phyloP scores from a whole-genome alignment of 2,888 invertebrate genomes.

The Caenorhabditis uteleia region DNA sequence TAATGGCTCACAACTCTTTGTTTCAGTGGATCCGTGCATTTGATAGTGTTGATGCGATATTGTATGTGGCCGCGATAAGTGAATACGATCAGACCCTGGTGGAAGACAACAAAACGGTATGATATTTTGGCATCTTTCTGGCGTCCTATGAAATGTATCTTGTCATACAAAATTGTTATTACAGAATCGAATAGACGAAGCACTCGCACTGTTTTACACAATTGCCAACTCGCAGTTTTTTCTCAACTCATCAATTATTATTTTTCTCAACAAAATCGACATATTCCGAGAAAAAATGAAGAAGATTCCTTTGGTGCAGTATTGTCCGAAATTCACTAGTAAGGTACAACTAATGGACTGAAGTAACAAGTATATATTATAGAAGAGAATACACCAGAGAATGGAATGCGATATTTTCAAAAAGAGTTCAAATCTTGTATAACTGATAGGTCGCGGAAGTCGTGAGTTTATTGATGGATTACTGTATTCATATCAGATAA shows the following conservation, averaged over 20 bases:
- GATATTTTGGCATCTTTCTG: background rate
- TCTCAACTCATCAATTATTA: conserved; percentile 57
- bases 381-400: conserved; percentile 52
- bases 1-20: too few relatives aligned
- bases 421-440: conserved; percentile 43
- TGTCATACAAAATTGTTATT: conserved; percentile 6
- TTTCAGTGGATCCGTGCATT: conserved; percentile 64
- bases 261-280: conserved; percentile 68
- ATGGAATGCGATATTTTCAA: conserved; percentile 47
- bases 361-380: conserved; percentile 2
- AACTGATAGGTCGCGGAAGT: conserved; percentile 13
- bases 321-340: conserved; percentile 57
- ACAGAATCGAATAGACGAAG: conserved; percentile 65
- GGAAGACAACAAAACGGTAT: conserved; percentile 58
- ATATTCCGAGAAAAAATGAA: conserved; percentile 62
- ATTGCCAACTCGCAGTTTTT: conserved; percentile 56
- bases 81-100: conserved; percentile 61
- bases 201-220: conserved; percentile 56
- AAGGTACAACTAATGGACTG: conserved; percentile 3
- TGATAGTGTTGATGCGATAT: conserved; percentile 59
- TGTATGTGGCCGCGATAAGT: conserved; percentile 61
- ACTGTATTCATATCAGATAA: too few relatives aligned
- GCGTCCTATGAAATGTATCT: background rate
- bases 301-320: conserved; percentile 38
- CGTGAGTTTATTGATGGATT: conserved; percentile 8